Evolutionary conservation across 2,113 vertebrate species (phyloP).

Genomic region (Rhombomys opimus): DNA sequence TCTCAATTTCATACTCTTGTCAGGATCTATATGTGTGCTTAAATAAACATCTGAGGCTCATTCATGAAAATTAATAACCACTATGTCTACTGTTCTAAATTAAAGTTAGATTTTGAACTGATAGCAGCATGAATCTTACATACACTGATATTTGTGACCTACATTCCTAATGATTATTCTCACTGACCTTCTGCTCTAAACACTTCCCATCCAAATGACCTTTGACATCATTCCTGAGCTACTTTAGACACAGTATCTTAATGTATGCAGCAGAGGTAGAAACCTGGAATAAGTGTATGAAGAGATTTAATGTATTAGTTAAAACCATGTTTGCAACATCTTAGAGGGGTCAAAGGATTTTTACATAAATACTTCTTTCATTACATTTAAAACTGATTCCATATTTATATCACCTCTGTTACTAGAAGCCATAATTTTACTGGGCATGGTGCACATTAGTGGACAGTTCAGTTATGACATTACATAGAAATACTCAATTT

Average conservation of each 20-base stretch:
- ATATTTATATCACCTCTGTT: not conserved
- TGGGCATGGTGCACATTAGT: not conserved
- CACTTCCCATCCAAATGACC: not conserved
- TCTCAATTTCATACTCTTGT: not conserved
- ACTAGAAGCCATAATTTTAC: not conserved
- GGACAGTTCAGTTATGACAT: not conserved
- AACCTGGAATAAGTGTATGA: not conserved
- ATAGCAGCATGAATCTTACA: not conserved
- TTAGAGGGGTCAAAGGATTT: not conserved
- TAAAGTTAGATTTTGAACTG: conserved; percentile 5
- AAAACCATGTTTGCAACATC: not conserved
- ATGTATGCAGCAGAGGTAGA: not conserved
- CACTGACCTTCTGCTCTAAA: not conserved
- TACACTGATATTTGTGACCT: not conserved
- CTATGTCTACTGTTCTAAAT: not conserved
- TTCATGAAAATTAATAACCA: not conserved
- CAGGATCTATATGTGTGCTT: not conserved
- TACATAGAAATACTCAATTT: not conserved
- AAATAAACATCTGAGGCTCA: not conserved
- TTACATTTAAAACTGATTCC: not conserved
- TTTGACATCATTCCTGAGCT: not conserved
- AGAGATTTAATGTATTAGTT: not conserved
- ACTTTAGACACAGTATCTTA: not conserved
- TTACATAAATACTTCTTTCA: not conserved
- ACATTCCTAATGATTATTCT: not conserved